These are phyloP conservation scores for Hypocryptadius cinnamomeus DNA, from an alignment of 2,113 vertebrate genomes.

Conservation along the genomic window DNA sequence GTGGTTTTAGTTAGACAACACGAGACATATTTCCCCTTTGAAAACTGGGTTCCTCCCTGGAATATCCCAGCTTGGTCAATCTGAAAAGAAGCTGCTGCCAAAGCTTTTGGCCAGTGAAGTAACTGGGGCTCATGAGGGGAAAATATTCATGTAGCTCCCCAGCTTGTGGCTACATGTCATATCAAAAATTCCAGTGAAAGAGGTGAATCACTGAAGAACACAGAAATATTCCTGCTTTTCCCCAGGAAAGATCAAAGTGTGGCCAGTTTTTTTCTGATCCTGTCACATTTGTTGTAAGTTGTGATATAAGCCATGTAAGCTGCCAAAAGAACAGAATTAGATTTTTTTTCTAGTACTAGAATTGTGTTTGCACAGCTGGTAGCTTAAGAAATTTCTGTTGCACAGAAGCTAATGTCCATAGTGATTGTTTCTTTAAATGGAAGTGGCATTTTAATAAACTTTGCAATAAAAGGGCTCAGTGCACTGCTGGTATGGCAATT, in stretches of 20 bases:
- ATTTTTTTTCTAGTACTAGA: neutral
- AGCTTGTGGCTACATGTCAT: fast-evolving
- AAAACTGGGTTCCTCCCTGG: neutral
- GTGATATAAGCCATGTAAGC: neutral
- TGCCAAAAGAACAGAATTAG: neutral
- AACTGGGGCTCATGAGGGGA: neutral
- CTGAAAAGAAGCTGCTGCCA: neutral
- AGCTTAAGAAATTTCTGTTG: neutral
- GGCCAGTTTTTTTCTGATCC: neutral
- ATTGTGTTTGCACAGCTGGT: neutral
- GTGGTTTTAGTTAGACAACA: neutral
- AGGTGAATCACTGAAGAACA: neutral
- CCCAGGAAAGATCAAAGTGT: neutral
- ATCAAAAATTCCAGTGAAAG: neutral
- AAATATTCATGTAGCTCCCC: neutral
- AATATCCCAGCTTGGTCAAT: neutral
- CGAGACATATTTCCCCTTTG: neutral
- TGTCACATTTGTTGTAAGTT: neutral
- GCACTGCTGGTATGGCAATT: neutral
- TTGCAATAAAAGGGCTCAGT: neutral
- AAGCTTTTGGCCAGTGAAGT: neutral
- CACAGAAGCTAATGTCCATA: neutral
- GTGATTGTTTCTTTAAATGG: neutral
- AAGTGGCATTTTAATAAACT: neutral
- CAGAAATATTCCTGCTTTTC: neutral